These are phyloP conservation scores for Phalacrocorax carbo DNA, from an alignment of 2,113 vertebrate species.

Conservation along the genomic window DNA sequence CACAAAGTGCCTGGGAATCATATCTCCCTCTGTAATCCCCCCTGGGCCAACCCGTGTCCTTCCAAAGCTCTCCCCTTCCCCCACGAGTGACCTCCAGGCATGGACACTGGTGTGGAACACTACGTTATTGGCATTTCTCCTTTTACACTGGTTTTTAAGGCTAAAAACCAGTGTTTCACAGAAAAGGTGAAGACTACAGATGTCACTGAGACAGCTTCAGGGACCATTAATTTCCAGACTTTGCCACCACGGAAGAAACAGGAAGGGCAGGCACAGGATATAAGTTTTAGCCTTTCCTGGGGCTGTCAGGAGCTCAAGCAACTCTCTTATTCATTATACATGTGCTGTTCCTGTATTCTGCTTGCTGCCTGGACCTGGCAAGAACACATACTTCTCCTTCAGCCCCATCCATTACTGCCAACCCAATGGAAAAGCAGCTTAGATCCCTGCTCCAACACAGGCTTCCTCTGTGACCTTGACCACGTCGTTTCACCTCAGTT, in stretches of 20 bases:
- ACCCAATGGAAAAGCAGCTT: background rate
- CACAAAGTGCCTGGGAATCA: fast-evolving
- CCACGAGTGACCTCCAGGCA: fast-evolving
- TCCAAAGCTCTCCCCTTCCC: background rate
- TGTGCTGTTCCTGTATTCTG: background rate
- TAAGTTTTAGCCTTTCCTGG: background rate
- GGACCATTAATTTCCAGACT: background rate
- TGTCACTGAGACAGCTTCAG: background rate
- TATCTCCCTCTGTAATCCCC: background rate
- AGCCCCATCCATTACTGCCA: background rate
- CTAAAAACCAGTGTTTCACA: background rate
- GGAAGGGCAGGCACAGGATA: background rate
- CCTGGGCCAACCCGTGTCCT: background rate
- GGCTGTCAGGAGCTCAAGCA: background rate
- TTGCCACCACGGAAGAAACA: background rate
- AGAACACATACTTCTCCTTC: background rate
- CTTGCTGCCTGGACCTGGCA: background rate
- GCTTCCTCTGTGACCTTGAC: background rate
- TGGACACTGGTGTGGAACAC: fast-evolving
- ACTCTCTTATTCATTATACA: background rate
- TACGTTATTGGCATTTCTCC: background rate
- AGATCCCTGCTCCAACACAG: background rate
- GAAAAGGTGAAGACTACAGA: background rate
- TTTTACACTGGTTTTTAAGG: background rate
- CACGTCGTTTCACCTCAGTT: background rate